phyloP scores from a whole-genome alignment of 1,140 invertebrate species.

The Conopomorpha cramerella region DNA sequence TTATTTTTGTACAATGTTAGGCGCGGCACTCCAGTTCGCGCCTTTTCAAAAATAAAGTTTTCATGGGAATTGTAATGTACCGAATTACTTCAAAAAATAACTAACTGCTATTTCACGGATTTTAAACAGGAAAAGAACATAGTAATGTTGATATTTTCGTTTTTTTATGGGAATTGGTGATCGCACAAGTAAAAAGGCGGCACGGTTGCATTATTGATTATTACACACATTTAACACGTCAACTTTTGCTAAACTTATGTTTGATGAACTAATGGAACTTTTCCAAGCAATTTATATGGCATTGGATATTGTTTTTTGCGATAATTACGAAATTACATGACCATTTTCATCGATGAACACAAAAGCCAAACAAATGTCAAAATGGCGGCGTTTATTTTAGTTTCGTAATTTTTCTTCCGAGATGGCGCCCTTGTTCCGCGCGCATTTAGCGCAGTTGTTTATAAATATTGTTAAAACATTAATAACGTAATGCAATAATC shows the following conservation, averaged over 20 bases:
- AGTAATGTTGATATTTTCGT: too few relatives aligned
- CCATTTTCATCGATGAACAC: constrained; percentile 33
- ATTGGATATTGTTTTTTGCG: too few relatives aligned
- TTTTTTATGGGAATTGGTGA: too few relatives aligned
- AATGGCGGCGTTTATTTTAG: constrained; percentile 46
- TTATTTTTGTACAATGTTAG: constrained; percentile 14
- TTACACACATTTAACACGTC: constrained; percentile 23
- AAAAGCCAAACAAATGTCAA: constrained; percentile 59
- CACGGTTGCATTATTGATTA: constrained; percentile 45
- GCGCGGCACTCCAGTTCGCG: constrained; percentile 31
- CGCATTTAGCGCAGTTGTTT: background rate
- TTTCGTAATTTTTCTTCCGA: constrained; percentile 15
- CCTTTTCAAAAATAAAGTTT: too few relatives aligned
- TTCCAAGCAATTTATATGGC: too few relatives aligned
- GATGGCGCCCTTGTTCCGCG: constrained; percentile 21
- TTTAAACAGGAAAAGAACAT: too few relatives aligned
- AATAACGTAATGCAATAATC: too few relatives aligned
- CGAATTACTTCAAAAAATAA: too few relatives aligned
- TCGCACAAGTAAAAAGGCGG: constrained; percentile 49
- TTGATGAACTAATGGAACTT: too few relatives aligned
- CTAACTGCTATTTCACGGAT: too few relatives aligned
- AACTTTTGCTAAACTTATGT: constrained; percentile 5
- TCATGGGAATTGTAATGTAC: too few relatives aligned
- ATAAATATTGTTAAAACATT: background rate
- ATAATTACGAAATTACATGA: constrained; percentile 37